Evolutionary conservation across 2,888 invertebrate genomes (phyloP).

Genomic region (Drosophila merina): DNA sequence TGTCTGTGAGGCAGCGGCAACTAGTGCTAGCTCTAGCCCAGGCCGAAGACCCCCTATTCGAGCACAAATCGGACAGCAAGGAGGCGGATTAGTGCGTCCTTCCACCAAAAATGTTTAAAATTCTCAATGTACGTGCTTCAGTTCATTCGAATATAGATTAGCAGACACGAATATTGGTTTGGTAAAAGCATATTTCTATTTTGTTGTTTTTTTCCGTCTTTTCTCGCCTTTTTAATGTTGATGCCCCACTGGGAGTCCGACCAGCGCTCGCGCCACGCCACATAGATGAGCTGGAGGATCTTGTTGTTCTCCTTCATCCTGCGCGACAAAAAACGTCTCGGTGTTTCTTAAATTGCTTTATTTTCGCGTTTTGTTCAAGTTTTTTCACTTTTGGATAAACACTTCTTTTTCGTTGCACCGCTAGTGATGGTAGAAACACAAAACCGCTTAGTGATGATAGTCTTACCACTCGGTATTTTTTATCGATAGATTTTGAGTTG

Average conservation of each 20-base stretch:
- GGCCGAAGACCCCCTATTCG: conserved; percentile 77
- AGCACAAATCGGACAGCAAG: conserved; percentile 33
- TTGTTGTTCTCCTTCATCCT: conserved; percentile 82
- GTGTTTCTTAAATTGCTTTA: neutral
- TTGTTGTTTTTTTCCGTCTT: neutral
- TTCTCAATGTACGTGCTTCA: conserved; percentile 56
- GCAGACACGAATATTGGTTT: conserved; percentile 19
- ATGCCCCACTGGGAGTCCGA: conserved; percentile 98
- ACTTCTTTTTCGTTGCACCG: conserved; percentile 20
- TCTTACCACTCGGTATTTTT: neutral
- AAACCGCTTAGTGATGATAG: conserved; percentile 5
- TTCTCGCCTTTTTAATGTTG: conserved; percentile 93
- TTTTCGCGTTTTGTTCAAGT: conserved; percentile 23
- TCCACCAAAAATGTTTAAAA: conserved; percentile 41
- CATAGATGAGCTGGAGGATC: conserved; percentile 86
- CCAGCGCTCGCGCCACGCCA: conserved; percentile 98
- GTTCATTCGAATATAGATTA: conserved; percentile 29
- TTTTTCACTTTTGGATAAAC: conserved; percentile 10
- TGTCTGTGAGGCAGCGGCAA: conserved; percentile 81
- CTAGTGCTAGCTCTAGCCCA: conserved; percentile 77
- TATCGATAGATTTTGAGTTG: conserved; percentile 1
- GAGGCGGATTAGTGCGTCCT: conserved; percentile 8
- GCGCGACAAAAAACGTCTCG: neutral
- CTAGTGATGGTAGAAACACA: conserved; percentile 23
- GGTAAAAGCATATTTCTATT: neutral